A percentile compares a stretch with the other conserved stretches of the same genome.
These are phyloP conservation scores for Ariopsis seemanni DNA, from an alignment of 2,113 vertebrate genomes.

Conservation along the genomic window DNA sequence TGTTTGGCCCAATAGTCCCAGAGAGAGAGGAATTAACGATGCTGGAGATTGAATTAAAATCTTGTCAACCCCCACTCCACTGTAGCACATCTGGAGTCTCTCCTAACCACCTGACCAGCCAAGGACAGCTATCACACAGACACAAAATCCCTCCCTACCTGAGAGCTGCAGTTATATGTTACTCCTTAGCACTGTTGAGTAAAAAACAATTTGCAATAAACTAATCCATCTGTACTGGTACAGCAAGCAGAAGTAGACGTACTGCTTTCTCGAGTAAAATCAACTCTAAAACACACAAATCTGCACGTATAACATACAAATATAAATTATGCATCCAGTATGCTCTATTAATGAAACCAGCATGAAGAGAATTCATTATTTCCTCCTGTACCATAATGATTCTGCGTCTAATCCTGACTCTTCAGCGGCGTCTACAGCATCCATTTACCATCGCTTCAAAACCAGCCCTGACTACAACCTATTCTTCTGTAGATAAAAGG, in stretches of 20 bases:
- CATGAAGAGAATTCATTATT: not conserved
- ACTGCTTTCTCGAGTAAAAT: not conserved
- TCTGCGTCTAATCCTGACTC: not conserved
- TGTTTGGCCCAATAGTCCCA: slow-evolving; percentile 50
- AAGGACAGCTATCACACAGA: slow-evolving; percentile 40
- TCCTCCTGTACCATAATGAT: not conserved
- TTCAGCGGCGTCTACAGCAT: not conserved
- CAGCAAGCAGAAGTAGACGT: no score
- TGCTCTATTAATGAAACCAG: not conserved
- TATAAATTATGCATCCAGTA: not conserved
- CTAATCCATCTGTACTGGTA: not conserved
- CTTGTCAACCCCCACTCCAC: slow-evolving; percentile 34
- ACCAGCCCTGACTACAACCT: not conserved
- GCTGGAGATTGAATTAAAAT: slow-evolving; percentile 51
- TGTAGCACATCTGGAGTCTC: slow-evolving; percentile 50
- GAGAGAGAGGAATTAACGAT: slow-evolving; percentile 48
- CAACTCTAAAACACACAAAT: not conserved
- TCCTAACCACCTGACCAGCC: slow-evolving; percentile 43
- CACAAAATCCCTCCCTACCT: not conserved
- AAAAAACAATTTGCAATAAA: not conserved
- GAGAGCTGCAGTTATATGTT: not conserved
- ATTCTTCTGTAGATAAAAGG: not conserved
- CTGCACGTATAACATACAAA: not conserved
- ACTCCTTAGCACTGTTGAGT: not conserved
- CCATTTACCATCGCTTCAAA: not conserved